Conservation (phyloP, 2,113 vertebrate genomes). For the Ovis canadensis region DNA sequence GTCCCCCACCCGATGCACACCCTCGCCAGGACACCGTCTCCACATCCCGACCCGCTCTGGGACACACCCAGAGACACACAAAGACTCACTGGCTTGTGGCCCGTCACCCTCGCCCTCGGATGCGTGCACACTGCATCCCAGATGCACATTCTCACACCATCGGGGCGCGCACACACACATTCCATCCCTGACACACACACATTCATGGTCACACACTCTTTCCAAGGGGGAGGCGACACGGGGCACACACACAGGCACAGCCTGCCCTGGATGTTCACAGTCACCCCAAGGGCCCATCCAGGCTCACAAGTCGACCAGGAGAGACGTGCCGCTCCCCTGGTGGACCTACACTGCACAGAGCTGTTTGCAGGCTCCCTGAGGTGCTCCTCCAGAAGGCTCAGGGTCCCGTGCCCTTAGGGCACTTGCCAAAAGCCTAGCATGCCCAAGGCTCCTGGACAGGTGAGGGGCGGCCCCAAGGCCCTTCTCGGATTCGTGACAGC, state of each 20-base stretch:
- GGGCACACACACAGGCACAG: neutral
- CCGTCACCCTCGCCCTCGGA: constrained; percentile 60
- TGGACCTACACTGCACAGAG: neutral
- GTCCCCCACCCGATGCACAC: neutral
- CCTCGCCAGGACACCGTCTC: constrained; percentile 5
- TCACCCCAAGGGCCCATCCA: neutral
- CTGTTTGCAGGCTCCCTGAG: neutral
- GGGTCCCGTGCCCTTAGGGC: neutral
- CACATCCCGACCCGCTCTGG: constrained; percentile 36
- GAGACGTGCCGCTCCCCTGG: neutral
- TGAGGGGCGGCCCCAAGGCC: neutral
- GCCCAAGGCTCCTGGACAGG: neutral
- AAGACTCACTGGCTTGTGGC: constrained; percentile 62
- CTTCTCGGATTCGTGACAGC: neutral
- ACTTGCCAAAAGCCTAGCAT: neutral
- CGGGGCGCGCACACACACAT: constrained; percentile 28
- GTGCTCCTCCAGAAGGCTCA: neutral
- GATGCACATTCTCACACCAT: constrained; percentile 60
- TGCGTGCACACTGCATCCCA: constrained; percentile 53
- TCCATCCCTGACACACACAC: constrained; percentile 53
- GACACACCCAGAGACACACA: constrained; percentile 70
- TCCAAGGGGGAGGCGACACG: neutral
- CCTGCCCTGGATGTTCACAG: neutral
- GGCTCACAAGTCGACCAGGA: neutral
- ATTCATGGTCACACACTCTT: neutral